Conservation (phyloP, 2,113 vertebrate species). For the Percopsis transmontana region DNA sequence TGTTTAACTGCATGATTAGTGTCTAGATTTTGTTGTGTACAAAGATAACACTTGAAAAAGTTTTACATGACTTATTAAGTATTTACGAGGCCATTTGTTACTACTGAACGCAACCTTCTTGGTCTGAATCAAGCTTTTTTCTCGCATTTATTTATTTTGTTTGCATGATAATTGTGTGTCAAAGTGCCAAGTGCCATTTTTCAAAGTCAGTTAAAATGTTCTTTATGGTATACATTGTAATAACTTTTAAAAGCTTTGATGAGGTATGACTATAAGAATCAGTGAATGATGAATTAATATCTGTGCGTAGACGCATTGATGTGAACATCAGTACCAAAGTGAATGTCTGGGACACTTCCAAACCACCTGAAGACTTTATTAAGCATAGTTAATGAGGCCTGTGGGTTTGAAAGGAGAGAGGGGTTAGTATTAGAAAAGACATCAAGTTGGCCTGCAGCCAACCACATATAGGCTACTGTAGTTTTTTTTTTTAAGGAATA, state of each 20-base stretch:
- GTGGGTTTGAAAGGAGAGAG: constrained; percentile 12
- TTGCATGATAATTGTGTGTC: constrained; percentile 77
- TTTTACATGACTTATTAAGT: constrained; percentile 82
- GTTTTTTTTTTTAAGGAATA: constrained; percentile 26
- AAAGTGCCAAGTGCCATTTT: constrained; percentile 82
- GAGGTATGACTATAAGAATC: constrained; percentile 36
- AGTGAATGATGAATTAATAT: constrained; percentile 10
- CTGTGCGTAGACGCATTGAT: constrained; percentile 47
- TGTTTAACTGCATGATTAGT: constrained; percentile 89
- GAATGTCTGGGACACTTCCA: constrained; percentile 62
- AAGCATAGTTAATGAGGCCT: constrained; percentile 15
- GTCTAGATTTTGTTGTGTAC: constrained; percentile 76
- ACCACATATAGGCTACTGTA: constrained; percentile 22
- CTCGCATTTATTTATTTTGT: constrained; percentile 82
- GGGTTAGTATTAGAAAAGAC: not conserved
- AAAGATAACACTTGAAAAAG: constrained; percentile 87
- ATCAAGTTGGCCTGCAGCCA: constrained; percentile 26
- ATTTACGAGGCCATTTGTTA: constrained; percentile 89
- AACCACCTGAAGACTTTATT: constrained; percentile 28
- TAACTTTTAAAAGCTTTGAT: constrained; percentile 31
- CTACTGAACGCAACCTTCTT: constrained; percentile 79
- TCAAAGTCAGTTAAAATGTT: constrained; percentile 63
- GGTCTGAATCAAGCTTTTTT: constrained; percentile 55
- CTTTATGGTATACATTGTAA: constrained; percentile 59
- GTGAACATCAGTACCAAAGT: constrained; percentile 71